phyloP scores from a whole-genome alignment of 1,140 invertebrate species.

The Homalodisca vitripennis region DNA sequence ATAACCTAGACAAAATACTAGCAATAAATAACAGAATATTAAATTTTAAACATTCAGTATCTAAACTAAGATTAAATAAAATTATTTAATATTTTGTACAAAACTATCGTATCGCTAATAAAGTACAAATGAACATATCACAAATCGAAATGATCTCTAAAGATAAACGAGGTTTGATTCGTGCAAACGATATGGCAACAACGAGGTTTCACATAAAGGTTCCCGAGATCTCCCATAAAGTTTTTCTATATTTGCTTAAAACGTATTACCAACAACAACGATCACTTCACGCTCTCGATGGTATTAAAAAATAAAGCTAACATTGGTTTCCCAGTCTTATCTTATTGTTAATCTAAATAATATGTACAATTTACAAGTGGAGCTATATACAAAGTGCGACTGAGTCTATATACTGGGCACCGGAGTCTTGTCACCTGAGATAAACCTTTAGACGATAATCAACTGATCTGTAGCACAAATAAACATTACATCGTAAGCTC shows the following conservation, averaged over 20 bases:
- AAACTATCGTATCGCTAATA: too few species aligned
- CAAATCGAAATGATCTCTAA: background rate
- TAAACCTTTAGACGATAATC: background rate
- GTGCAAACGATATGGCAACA: background rate
- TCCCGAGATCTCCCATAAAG: background rate
- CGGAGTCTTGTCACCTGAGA: background rate
- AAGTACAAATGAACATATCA: conserved; percentile 1
- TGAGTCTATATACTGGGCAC: background rate
- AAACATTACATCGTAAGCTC: background rate
- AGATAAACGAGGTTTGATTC: background rate
- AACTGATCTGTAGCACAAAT: background rate
- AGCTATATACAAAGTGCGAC: conserved; percentile 5
- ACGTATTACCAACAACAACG: background rate
- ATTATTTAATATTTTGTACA: too few species aligned
- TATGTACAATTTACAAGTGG: conserved; percentile 14
- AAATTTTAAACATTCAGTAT: too few species aligned
- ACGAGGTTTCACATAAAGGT: background rate
- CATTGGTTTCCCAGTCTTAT: conserved; percentile 18
- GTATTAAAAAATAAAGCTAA: conserved; percentile 22
- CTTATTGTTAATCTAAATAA: background rate
- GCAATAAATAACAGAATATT: too few species aligned
- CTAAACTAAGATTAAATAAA: too few species aligned
- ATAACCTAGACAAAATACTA: too few species aligned
- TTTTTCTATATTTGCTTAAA: background rate
- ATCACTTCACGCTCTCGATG: conserved; percentile 7